Evolutionary conservation across 2,888 invertebrate species (phyloP).

Genomic region (Dichetophora obliterata): DNA sequence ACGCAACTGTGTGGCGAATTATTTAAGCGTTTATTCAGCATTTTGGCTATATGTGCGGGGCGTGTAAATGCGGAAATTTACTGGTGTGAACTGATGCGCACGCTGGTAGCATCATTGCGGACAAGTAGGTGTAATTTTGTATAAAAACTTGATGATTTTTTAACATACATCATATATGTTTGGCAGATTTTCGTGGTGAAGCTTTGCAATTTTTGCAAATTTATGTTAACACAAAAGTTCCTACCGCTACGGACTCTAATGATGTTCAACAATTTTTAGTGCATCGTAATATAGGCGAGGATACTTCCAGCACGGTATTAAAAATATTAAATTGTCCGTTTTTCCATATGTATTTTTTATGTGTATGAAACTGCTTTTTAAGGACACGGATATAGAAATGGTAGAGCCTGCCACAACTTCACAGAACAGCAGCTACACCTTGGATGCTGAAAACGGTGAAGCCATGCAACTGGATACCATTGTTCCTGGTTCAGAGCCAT

Average conservation of each 20-base stretch:
- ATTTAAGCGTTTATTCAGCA: constrained; percentile 62
- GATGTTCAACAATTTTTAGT: constrained; percentile 62
- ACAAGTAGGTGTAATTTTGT: constrained; percentile 53
- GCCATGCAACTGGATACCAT: constrained; percentile 70
- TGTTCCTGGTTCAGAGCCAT: constrained; percentile 73
- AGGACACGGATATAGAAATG: constrained; percentile 71
- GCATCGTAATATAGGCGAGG: constrained; percentile 52
- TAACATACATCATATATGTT: not conserved
- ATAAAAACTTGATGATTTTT: not conserved
- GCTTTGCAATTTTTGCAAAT: constrained; percentile 58
- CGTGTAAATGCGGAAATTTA: constrained; percentile 63
- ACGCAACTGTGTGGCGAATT: constrained; percentile 61
- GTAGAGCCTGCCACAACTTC: constrained; percentile 52
- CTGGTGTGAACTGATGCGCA: constrained; percentile 64
- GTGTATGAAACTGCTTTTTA: not conserved
- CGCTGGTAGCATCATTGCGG: constrained; percentile 54
- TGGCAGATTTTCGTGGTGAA: constrained; percentile 60
- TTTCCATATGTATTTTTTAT: not conserved
- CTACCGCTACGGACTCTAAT: constrained; percentile 52
- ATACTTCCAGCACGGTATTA: constrained; percentile 25
- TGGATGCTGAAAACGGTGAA: constrained; percentile 36
- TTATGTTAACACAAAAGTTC: constrained; percentile 58
- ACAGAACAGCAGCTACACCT: constrained; percentile 47
- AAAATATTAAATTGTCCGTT: not conserved
- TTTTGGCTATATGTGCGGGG: constrained; percentile 65